Evolutionary conservation across 2,888 invertebrate genomes (phyloP).

Genomic region (Morpho achilles): DNA sequence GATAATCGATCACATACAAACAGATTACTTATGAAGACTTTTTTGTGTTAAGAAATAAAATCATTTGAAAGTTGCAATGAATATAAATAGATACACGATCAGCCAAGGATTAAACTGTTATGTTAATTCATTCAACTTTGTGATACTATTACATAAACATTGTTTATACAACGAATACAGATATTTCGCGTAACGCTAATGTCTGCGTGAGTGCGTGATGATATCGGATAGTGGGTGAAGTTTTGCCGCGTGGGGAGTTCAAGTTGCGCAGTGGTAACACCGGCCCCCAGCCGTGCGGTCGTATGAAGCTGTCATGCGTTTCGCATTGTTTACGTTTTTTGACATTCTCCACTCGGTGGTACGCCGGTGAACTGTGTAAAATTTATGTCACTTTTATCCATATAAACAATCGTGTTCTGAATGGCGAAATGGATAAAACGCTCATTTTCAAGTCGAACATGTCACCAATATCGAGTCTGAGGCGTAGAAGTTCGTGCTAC

Average conservation of each 20-base stretch:
- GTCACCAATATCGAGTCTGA: constrained; percentile 73
- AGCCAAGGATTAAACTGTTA: constrained; percentile 5
- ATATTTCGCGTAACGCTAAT: constrained; percentile 28
- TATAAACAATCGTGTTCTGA: constrained; percentile 42
- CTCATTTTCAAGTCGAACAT: constrained; percentile 70
- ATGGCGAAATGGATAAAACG: constrained; percentile 75
- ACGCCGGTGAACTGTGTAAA: constrained; percentile 16
- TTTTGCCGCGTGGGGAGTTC: constrained; percentile 39
- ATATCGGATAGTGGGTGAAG: constrained; percentile 28
- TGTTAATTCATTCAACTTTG: constrained; percentile 12
- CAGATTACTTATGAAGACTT: too few species aligned
- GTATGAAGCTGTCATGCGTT: constrained; percentile 37
- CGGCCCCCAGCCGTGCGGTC: constrained; percentile 57
- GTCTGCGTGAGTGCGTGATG: constrained; percentile 21
- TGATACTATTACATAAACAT: constrained; percentile 36
- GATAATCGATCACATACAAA: too few species aligned
- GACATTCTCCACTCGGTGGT: constrained; percentile 19
- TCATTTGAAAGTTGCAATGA: constrained; percentile 13
- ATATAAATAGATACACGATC: constrained; percentile 4
- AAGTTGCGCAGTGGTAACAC: constrained; percentile 69
- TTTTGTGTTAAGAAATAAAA: background rate
- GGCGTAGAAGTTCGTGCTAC: constrained; percentile 75
- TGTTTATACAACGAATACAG: constrained; percentile 33
- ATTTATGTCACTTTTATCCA: constrained; percentile 32
- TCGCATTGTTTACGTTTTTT: constrained; percentile 43